phyloP scores from a whole-genome alignment of 2,113 vertebrate genomes.

The Pholis gunnellus region DNA sequence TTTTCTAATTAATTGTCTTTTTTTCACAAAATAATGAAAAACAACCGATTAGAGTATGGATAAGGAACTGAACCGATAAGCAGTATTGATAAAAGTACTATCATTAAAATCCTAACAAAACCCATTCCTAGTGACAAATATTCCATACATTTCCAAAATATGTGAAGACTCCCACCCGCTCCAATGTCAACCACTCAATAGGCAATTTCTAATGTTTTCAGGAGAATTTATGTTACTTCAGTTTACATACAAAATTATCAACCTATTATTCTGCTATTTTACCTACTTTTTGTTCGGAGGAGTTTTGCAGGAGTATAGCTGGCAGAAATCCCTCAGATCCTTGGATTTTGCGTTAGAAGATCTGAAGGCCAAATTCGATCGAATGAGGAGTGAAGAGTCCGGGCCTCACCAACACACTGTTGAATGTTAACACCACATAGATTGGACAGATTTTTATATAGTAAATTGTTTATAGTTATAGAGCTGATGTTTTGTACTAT shows the following conservation, averaged over 20 bases:
- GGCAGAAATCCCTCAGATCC: conserved; percentile 2
- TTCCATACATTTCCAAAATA: neutral
- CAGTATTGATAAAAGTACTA: too few species aligned
- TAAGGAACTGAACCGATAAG: too few species aligned
- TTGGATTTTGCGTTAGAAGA: neutral
- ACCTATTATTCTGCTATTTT: neutral
- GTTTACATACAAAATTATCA: neutral
- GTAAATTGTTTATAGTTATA: neutral
- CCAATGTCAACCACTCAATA: neutral
- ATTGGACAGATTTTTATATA: neutral
- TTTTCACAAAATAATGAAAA: too few species aligned
- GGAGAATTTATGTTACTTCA: too few species aligned
- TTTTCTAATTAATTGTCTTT: too few species aligned
- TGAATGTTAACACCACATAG: neutral
- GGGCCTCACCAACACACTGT: neutral
- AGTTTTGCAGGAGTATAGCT: neutral
- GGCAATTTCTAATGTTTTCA: neutral
- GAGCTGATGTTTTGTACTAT: neutral
- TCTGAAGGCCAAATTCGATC: neutral
- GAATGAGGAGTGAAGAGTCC: neutral
- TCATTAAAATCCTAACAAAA: too few species aligned
- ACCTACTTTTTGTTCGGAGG: neutral
- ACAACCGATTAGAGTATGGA: too few species aligned
- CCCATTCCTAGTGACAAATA: neutral
- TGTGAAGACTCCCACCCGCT: neutral